Evolutionary conservation across 1,140 invertebrate species (phyloP).

Genomic region (Trigoniulus corallinus): DNA sequence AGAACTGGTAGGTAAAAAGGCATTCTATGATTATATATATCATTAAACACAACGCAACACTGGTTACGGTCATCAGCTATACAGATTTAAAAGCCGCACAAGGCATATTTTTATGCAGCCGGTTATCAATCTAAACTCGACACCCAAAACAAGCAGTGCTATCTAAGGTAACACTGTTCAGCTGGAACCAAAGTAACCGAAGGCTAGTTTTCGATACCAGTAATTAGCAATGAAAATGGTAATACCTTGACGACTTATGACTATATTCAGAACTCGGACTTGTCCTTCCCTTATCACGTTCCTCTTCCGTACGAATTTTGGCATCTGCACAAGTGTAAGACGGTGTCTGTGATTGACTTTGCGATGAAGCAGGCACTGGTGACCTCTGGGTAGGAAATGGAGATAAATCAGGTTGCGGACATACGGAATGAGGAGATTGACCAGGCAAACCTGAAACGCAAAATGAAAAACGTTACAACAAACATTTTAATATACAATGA

Average conservation of each 20-base stretch:
- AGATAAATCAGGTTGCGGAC: constrained; percentile 2
- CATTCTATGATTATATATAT: background rate
- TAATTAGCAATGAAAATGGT: background rate
- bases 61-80: no score
- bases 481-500: no score
- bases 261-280: constrained; percentile 19
- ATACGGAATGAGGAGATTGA: constrained; percentile 3
- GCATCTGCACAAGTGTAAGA: background rate
- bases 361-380: constrained; percentile 10
- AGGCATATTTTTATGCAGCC: no score
- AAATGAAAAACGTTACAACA: background rate
- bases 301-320: background rate
- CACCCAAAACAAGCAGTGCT: no score
- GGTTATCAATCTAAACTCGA: no score
- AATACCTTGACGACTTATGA: constrained; percentile 15
- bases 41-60: no score
- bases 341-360: background rate
- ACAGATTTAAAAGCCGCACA: no score
- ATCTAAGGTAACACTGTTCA: no score
- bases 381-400: constrained; percentile 12
- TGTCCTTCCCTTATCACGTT: constrained; percentile 9
- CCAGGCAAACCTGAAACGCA: background rate
- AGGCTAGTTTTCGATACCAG: no score
- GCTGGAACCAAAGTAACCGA: no score
- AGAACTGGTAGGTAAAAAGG: background rate